These are phyloP conservation scores for Trypoxylus dichotomus DNA, from an alignment of 1,140 invertebrate species.

Conservation along the genomic window DNA sequence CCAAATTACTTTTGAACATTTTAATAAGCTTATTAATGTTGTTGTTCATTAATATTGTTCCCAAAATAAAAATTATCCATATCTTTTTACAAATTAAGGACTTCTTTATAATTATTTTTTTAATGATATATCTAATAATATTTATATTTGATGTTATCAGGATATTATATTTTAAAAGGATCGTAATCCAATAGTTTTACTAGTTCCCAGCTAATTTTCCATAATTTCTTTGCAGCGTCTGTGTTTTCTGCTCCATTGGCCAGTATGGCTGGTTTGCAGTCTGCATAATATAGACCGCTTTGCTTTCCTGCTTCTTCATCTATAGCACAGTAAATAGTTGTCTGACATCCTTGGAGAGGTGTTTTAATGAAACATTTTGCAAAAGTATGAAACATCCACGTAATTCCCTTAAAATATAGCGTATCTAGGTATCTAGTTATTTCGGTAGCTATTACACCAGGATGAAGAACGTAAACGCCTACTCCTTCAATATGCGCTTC, in stretches of 20 bases:
- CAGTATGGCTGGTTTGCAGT: slow-evolving; percentile 56
- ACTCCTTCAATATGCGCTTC: slow-evolving; percentile 54
- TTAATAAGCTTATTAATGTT: too few species aligned
- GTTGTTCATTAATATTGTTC: too few species aligned
- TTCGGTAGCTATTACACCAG: slow-evolving; percentile 72
- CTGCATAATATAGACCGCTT: slow-evolving; percentile 62
- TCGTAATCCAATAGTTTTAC: slow-evolving; percentile 55
- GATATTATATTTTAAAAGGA: slow-evolving; percentile 38
- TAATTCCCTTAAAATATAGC: slow-evolving; percentile 53
- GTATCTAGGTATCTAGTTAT: slow-evolving; percentile 67
- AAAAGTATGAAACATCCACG: slow-evolving; percentile 40
- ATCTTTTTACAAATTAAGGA: too few species aligned
- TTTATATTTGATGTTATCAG: too few species aligned
- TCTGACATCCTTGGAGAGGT: slow-evolving; percentile 72
- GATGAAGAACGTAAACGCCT: slow-evolving; percentile 68
- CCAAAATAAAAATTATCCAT: too few species aligned
- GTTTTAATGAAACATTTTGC: slow-evolving; percentile 59
- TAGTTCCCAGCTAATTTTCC: slow-evolving; percentile 58
- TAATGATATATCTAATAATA: too few species aligned
- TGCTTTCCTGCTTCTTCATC: slow-evolving; percentile 64
- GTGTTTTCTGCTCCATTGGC: slow-evolving; percentile 55
- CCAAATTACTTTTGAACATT: too few species aligned
- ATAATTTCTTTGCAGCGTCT: slow-evolving; percentile 66
- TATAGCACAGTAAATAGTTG: slow-evolving; percentile 72
- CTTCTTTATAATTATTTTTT: too few species aligned